These are phyloP conservation scores for Agelaius phoeniceus DNA, from an alignment of 2,113 vertebrate genomes.

Conservation along the genomic window DNA sequence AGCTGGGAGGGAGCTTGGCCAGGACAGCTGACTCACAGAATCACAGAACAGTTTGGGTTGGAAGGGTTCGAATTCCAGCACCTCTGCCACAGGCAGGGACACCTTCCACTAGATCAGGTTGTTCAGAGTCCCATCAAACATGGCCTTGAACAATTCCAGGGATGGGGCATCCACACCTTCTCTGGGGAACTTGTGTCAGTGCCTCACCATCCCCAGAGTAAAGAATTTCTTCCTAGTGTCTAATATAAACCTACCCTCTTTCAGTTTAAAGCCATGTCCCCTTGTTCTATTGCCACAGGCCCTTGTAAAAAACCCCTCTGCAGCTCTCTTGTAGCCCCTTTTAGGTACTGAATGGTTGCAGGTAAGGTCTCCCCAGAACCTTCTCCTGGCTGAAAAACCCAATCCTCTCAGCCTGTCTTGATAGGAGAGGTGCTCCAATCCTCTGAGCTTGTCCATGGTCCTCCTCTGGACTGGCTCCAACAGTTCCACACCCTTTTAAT, in stretches of 20 bases:
- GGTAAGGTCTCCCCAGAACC: background rate
- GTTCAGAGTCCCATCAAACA: background rate
- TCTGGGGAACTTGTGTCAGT: background rate
- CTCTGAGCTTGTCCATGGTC: too few species aligned
- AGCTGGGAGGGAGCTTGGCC: background rate
- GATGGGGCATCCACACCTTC: background rate
- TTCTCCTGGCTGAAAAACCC: background rate
- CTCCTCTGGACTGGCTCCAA: background rate
- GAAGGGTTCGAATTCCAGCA: background rate
- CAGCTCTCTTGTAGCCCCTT: background rate
- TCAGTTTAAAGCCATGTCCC: background rate
- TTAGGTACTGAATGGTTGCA: background rate
- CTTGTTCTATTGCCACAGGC: background rate
- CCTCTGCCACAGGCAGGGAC: background rate
- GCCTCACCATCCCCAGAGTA: background rate
- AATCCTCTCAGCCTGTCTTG: background rate
- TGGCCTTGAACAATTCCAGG: background rate
- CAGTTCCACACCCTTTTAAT: background rate
- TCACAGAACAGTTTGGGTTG: background rate
- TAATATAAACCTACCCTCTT: background rate
- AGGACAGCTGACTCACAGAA: background rate
- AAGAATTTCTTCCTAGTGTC: background rate
- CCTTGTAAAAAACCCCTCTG: background rate
- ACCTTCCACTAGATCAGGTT: background rate
- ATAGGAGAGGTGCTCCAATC: background rate